phyloP scores from a whole-genome alignment of 2,797 vertebrate species.

The Tapirus indicus region DNA sequence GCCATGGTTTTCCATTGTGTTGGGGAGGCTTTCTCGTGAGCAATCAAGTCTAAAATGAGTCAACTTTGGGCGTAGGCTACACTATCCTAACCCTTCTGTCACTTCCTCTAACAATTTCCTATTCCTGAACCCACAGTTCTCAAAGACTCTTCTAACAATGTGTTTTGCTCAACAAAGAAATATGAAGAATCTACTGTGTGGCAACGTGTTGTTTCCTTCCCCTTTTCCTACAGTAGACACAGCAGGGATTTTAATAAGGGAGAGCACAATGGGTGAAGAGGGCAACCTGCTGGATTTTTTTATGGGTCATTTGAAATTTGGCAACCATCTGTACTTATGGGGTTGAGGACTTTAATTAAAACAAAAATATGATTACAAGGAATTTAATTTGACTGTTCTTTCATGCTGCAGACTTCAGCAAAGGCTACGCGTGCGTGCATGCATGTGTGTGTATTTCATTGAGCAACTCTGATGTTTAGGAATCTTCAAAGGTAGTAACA shows the following conservation, averaged over 20 bases:
- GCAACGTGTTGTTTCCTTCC: background rate
- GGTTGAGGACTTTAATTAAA: constrained; percentile 75
- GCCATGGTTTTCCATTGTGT: background rate
- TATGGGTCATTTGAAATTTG: constrained; percentile 70
- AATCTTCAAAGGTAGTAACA: constrained; percentile 14
- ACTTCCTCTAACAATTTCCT: background rate
- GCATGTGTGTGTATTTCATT: background rate
- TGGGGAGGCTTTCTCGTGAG: background rate
- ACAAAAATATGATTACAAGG: constrained; percentile 57
- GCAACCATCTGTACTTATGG: constrained; percentile 52
- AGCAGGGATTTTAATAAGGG: constrained; percentile 31
- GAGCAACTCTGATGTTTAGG: constrained; percentile 7
- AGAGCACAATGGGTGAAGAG: background rate
- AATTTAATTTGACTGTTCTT: constrained; percentile 58
- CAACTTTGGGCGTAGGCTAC: background rate
- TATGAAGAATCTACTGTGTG: background rate
- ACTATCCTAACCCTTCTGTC: background rate
- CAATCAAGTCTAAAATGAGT: background rate
- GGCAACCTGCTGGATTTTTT: constrained; percentile 54
- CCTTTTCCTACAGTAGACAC: background rate
- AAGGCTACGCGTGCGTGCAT: background rate
- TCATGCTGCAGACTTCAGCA: constrained; percentile 31
- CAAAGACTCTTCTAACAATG: background rate
- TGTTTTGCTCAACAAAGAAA: background rate
- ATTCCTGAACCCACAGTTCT: background rate